Base-by-base conservation (phyloP, 1,140 invertebrate genomes). In the Ruditapes philippinarum region DNA sequence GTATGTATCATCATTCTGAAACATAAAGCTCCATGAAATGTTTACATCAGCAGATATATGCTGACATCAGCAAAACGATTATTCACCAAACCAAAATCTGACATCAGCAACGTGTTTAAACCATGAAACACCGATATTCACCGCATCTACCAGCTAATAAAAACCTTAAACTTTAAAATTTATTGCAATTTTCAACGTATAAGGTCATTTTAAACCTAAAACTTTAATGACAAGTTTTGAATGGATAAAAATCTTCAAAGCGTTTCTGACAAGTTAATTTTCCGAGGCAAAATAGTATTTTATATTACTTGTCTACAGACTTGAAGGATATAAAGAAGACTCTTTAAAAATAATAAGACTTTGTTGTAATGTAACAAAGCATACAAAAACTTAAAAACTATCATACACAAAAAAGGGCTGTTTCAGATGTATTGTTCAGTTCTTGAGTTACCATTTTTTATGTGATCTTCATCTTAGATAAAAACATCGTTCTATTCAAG, bases 371-470 rank as follows among this genome's bases (percentile, higher is more conserved):
- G 25, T 17, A 49, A 78, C 31, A 45, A 33, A 51, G 42, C 33
- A 51, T 78, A 51, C 74, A 78, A 22, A 78, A 78, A 2, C 74
- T 78, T 51, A 36, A 78, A 17, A 51, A 45, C 22, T 17, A 28
- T 4, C 4, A 28, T 62, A 62, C 25, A 45, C 42, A 45, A 62
- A 62, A 62, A n/a, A n/a, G n/a, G 57, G 57, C 14, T 62, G 57
- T 62, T 62, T 62, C 57, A 62, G 2, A 4, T 25, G 14, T 28
- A 62, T 25, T 62, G 57, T 25, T n/a, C n/a, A n/a, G n/a, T n/a
- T 62, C 57, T 62, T 62, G 57, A 28, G 28, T 62, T 62, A 62
- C 57, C 25, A 7, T 62, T 62, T 62, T 62, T 62, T 62, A 5
- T 54, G 51, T 28, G 57, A 62, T 62, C 57, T 7, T 62, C 25